These are phyloP conservation scores for Epizoanthus illoricatus DNA, from an alignment of 92 coral and sea anemone genomes.

Conservation along the genomic window DNA sequence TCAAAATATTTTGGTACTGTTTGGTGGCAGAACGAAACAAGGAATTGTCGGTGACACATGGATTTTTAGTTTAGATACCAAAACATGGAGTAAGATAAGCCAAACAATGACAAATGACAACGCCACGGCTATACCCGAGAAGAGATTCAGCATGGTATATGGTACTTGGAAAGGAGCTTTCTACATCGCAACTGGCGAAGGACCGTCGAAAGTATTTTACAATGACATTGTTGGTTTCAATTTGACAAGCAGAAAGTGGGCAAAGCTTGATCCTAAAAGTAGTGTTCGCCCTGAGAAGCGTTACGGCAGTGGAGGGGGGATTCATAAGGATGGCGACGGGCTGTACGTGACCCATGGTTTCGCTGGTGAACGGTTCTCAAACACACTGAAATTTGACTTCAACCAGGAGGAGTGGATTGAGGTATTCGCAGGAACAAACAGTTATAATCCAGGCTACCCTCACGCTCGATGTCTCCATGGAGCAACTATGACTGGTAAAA, in stretches of 20 bases:
- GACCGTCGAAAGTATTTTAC: conserved; percentile 46
- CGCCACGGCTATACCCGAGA: conserved; percentile 55
- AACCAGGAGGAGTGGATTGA: conserved; percentile 67
- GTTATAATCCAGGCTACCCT: conserved; percentile 86
- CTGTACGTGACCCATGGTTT: conserved; percentile 90
- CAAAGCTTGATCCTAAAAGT: conserved; percentile 51
- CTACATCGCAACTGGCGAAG: conserved; percentile 86
- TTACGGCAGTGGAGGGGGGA: conserved; percentile 89
- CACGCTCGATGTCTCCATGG: conserved; percentile 89
- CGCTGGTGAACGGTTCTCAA: conserved; percentile 72
- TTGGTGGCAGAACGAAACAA: conserved; percentile 62
- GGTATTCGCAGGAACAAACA: conserved; percentile 82
- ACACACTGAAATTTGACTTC: conserved; percentile 81
- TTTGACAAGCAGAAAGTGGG: conserved; percentile 53
- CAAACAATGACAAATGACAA: conserved; percentile 28
- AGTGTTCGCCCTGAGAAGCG: conserved; percentile 70
- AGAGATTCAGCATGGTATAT: conserved; percentile 89
- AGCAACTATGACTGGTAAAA: conserved; percentile 68
- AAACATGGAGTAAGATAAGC: conserved; percentile 55
- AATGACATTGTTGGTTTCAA: conserved; percentile 72
- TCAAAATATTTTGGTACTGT: conserved; percentile 53
- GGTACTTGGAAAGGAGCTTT: conserved; percentile 61
- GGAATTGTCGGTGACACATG: conserved; percentile 70
- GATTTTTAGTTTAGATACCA: conserved; percentile 55
- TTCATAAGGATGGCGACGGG: conserved; percentile 65